Evolutionary conservation across 2,113 vertebrate species (phyloP), one percentile per base, ranked within the genome.

Genomic region (Noturus placidus): DNA sequence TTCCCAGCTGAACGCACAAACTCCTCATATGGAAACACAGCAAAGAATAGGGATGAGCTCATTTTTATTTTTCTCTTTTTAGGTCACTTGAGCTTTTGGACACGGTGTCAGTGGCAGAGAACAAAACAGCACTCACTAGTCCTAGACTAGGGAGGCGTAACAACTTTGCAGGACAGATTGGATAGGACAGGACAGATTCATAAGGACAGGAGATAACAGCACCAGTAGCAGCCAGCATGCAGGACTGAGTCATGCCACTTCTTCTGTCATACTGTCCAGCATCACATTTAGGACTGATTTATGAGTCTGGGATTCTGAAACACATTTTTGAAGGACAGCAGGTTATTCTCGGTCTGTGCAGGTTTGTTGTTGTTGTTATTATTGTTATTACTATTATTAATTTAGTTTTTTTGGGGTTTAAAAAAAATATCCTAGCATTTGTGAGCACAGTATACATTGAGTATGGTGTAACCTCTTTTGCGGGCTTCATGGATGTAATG

Each of bases 401-500:
- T n/a, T n/a, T n/a, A n/a, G n/a, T n/a, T n/a, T n/a, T n/a, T n/a
- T n/a, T n/a, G n/a, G n/a, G n/a, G n/a, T 77, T 20, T 52, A 2
- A 10, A 65, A 54, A 74, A 59, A 33, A 38, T 82, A 30, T 77
- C 50, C 91, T 92, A 92, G 83, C 78, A 46, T 74, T 63, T 80
- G 77, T 89, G 25, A 56, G 87, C 83, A 4, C 91, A 33, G 89
- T 94, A 92, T 89, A 92, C 30, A 85, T 92, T 94, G 81, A 95
- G 91, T 9, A 89, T 78, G 1, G 94, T 93, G 7, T 93, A 90
- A 63, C 93, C 93, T 92, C 94, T 91, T 89, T 94, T 94, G n/a
- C 94, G 92, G 52, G 94, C 86, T 83, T 98, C 97, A 83, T 96
- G 93, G 92, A 99, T 98, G 84, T 99, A 99, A 38, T 87, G 0